Evolutionary conservation across 2,888 invertebrate species (phyloP), one percentile per base, ranked within the genome.

Genomic region (Mimas tiliae): DNA sequence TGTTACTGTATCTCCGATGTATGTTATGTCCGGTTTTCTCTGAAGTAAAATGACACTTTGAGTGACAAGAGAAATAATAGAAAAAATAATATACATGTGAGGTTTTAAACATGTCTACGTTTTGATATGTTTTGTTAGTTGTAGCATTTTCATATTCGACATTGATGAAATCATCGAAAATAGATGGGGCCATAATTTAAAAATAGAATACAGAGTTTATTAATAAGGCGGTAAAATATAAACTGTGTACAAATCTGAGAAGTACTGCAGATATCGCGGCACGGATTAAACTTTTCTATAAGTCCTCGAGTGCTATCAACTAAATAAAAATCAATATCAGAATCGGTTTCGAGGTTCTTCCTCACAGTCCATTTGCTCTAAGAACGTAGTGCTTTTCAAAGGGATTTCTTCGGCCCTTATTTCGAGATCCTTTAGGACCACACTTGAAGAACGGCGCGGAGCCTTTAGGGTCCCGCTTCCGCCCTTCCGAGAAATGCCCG

Each of bases 251-350:
- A 53, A 47, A 53, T 53, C 47, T 63, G 14, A 4, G 12, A 55
- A 45, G n/a, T 42, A 34, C 55, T 55, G 33, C 42, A 79, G 80
- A 81, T 76, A 55, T n/a, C 55, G 11, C 16, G 16, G 34, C 42
- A 78, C 72, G 79, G 82, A 86, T 85, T 81, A 86, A 78, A 72
- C n/a, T 76, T 74, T 68, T 71, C 73, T 69, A 69, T 70, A 72
- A 71, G 66, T 65, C 70, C 68, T 71, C 75, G 76, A 79, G 82
- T 77, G 80, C 77, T 82, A 84, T 84, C 79, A 76, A 80, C 81
- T 88, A 90, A 91, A 91, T 90, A 92, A 90, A 91, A 93, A 91
- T 91, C 91, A 88, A 93, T 93, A 90, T 89, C 86, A 81, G 81
- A 89, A 90, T 90, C 85, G 87, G 84, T 89, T 85, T 81, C 74